phyloP scores from a whole-genome alignment of 2,888 invertebrate species.

The Crossocerus cetratus region DNA sequence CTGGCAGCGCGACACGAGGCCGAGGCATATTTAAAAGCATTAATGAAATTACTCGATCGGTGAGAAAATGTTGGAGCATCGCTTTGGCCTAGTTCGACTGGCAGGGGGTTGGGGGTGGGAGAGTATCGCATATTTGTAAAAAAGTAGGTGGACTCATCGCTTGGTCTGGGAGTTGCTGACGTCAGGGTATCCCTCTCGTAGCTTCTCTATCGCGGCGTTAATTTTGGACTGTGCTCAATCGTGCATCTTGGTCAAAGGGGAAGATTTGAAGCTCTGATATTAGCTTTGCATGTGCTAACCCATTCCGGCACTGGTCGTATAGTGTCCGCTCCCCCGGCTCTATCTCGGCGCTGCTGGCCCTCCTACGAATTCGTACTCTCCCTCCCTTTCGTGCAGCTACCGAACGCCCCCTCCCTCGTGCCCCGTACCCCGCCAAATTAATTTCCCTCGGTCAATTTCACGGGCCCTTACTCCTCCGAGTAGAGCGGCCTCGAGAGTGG shows the following conservation, averaged over 20 bases:
- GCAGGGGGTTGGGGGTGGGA: no score
- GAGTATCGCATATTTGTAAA: no score
- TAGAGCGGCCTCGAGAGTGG: no score
- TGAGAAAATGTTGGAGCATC: no score
- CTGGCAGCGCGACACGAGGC: no score
- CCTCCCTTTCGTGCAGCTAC: background rate
- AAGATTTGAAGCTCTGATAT: slow-evolving; percentile 46
- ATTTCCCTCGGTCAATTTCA: background rate
- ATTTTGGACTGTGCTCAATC: slow-evolving; percentile 52
- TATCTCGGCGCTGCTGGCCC: no score
- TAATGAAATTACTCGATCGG: no score
- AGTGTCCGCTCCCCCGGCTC: slow-evolving; percentile 13
- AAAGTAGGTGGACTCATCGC: background rate
- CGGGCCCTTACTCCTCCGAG: no score
- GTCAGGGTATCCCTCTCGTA: slow-evolving; percentile 30
- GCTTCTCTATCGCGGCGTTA: slow-evolving; percentile 44
- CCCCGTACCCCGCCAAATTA: background rate
- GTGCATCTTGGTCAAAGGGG: slow-evolving; percentile 50
- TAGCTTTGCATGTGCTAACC: slow-evolving; percentile 47
- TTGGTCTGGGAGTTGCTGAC: slow-evolving; percentile 11
- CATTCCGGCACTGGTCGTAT: slow-evolving; percentile 37
- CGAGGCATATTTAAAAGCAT: no score
- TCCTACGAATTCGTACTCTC: no score
- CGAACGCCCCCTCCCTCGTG: background rate
- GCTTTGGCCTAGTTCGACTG: no score